These are phyloP conservation scores for Phengaris arion DNA, from an alignment of 2,888 invertebrate species.

Conservation along the genomic window DNA sequence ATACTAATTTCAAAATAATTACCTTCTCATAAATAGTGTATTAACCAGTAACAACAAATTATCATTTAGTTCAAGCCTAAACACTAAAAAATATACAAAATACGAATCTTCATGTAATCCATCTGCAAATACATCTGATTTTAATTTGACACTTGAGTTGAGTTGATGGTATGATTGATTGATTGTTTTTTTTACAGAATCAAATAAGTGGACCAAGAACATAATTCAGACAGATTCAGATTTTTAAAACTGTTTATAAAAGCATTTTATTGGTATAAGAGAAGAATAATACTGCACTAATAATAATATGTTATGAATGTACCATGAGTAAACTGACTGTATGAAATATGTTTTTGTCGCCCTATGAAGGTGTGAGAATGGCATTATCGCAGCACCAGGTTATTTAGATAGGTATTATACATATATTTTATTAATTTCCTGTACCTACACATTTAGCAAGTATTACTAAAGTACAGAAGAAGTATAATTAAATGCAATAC, in stretches of 20 bases:
- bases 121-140: slow-evolving; percentile 25
- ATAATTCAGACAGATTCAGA: background rate
- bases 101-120: slow-evolving; percentile 28
- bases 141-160: slow-evolving; percentile 27
- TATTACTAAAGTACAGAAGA: background rate
- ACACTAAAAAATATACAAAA: slow-evolving; percentile 28
- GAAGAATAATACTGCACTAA: too few species aligned
- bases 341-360: too few species aligned
- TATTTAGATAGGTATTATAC: too few species aligned
- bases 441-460: too few species aligned
- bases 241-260: background rate
- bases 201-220: background rate
- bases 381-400: too few species aligned
- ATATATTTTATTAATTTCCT: too few species aligned
- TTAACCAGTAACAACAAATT: slow-evolving; percentile 21
- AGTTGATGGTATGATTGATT: slow-evolving; percentile 14
- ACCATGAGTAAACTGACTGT: too few species aligned
- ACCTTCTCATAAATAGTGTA: slow-evolving; percentile 24
- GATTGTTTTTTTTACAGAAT: slow-evolving; percentile 9
- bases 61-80: slow-evolving; percentile 4
- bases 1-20: background rate
- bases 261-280: too few species aligned
- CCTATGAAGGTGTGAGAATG: too few species aligned
- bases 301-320: too few species aligned
- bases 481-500: background rate